Evolutionary conservation across 2,113 vertebrate genomes (phyloP).

Genomic region (Circaetus gallicus): DNA sequence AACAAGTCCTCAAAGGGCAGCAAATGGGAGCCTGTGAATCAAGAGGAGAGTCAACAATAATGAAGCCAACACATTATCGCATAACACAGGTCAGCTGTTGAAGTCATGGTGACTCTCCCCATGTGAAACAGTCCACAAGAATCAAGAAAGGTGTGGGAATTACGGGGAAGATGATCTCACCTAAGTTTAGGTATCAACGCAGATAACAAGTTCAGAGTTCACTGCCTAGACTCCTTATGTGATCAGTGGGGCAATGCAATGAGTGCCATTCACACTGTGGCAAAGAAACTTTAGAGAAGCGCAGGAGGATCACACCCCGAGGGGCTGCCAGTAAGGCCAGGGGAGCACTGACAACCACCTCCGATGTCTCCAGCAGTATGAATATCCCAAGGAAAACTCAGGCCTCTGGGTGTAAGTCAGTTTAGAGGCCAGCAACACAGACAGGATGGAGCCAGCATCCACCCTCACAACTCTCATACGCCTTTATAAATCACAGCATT

Average conservation of each 20-base stretch:
- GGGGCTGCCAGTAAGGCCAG: not conserved
- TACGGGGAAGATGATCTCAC: not conserved
- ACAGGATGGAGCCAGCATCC: not conserved
- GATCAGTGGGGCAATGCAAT: not conserved
- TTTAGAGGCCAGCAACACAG: not conserved
- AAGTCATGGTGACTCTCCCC: not conserved
- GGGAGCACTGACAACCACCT: not conserved
- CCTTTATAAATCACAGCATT: not conserved
- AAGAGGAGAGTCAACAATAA: not conserved
- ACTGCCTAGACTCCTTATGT: not conserved
- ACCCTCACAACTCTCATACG: not conserved
- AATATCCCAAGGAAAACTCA: not conserved
- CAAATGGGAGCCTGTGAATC: not conserved
- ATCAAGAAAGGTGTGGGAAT: not conserved
- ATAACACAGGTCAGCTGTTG: not conserved
- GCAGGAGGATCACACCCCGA: not conserved
- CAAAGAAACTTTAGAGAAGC: not conserved
- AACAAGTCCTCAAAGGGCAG: not conserved
- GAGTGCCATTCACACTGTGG: rapidly evolving
- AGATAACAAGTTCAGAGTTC: not conserved
- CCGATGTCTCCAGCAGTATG: not conserved
- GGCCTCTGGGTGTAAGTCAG: rapidly evolving
- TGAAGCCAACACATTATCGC: not conserved
- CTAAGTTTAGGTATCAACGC: not conserved
- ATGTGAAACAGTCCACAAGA: not conserved